phyloP scores from a whole-genome alignment of 2,797 vertebrate species.

The Rhinophrynus dorsalis region DNA sequence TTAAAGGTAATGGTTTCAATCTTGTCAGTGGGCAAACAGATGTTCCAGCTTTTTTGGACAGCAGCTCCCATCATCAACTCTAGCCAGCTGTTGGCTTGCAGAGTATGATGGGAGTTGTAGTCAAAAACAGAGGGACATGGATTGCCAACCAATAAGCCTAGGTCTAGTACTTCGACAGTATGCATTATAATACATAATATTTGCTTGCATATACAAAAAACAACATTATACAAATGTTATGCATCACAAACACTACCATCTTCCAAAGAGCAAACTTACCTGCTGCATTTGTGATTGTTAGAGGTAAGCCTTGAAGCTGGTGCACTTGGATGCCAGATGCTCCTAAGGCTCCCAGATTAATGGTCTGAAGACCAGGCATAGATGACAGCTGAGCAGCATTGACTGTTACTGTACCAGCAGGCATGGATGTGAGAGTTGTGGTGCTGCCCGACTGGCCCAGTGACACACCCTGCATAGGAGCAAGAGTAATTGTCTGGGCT shows the following conservation, averaged over 20 bases:
- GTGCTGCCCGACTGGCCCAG: slow-evolving; percentile 76
- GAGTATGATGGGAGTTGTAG: no score
- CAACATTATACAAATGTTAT: background rate
- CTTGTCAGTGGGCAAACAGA: no score
- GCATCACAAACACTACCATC: no score
- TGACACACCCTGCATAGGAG: slow-evolving; percentile 82
- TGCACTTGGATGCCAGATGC: slow-evolving; percentile 90
- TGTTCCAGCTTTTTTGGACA: no score
- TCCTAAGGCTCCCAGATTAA: slow-evolving; percentile 91
- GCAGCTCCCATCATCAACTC: no score
- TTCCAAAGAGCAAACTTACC: slow-evolving; percentile 77
- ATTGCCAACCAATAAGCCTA: no score
- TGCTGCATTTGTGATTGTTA: slow-evolving; percentile 80
- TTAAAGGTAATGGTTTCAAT: no score
- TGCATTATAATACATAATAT: no score
- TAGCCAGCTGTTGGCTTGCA: no score
- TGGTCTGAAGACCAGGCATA: slow-evolving; percentile 79
- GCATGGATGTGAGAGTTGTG: slow-evolving; percentile 71
- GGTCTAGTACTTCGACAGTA: no score
- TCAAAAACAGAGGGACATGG: no score
- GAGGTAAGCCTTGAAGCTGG: slow-evolving; percentile 88
- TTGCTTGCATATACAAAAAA: background rate
- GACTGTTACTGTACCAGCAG: slow-evolving; percentile 79
- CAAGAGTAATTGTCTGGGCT: slow-evolving; percentile 90
- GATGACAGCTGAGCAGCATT: slow-evolving; percentile 90